Percentiles rank a stretch among this genome's conserved stretches.
Conservation (phyloP, 2,888 invertebrate genomes). For the Ethmia dodecea region DNA sequence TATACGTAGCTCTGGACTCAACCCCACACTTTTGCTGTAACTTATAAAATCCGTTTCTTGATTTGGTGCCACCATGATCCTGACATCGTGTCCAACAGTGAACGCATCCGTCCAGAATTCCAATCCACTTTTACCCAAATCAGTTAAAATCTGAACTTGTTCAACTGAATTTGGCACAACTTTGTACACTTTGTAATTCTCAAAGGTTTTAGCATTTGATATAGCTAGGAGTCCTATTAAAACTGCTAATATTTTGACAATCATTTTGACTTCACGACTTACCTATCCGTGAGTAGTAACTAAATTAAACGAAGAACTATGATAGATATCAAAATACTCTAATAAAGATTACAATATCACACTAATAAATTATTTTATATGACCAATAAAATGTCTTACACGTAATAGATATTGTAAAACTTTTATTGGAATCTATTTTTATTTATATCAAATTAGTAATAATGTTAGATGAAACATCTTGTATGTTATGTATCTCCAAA, state of each 20-base stretch:
- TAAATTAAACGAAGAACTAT: not conserved
- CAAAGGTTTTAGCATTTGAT: slow-evolving; percentile 44
- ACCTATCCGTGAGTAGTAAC: not conserved
- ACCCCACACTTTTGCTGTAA: slow-evolving; percentile 24
- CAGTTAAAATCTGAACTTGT: slow-evolving; percentile 62
- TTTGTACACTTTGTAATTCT: slow-evolving; percentile 77
- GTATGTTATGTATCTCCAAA: no score
- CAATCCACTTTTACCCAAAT: slow-evolving; percentile 49
- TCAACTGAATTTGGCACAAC: slow-evolving; percentile 53
- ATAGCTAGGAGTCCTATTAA: slow-evolving; percentile 17
- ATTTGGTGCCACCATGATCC: slow-evolving; percentile 36
- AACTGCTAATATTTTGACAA: slow-evolving; percentile 12
- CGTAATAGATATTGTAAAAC: not conserved
- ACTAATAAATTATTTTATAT: not conserved
- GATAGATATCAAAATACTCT: not conserved
- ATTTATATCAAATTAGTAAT: no score
- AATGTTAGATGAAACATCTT: no score
- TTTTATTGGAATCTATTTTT: not conserved
- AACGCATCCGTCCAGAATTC: slow-evolving; percentile 47
- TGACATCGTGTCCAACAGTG: slow-evolving; percentile 40
- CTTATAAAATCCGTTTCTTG: slow-evolving; percentile 28
- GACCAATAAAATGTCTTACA: not conserved
- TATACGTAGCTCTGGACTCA: slow-evolving; percentile 28
- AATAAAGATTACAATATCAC: not conserved
- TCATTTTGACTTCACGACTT: slow-evolving; percentile 13